These are phyloP conservation scores for Hydrozoanthus tunicans DNA, from an alignment of 64 coral and sea anemone genomes.

Conservation along the genomic window DNA sequence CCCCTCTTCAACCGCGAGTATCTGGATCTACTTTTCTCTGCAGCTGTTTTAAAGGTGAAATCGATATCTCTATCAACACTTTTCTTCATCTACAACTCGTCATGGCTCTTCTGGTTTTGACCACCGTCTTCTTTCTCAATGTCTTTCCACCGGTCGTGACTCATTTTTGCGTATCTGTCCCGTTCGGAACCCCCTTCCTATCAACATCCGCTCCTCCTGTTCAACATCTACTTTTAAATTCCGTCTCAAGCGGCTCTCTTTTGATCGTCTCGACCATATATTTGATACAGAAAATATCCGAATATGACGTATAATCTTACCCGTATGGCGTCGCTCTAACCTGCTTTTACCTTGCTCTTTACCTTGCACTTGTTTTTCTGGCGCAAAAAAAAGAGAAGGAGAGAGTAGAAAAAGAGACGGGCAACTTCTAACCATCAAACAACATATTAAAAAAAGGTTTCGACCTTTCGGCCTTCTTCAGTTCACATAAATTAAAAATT, in stretches of 20 bases:
- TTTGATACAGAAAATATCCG: constrained; percentile 42
- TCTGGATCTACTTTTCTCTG: constrained; percentile 57
- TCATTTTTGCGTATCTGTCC: constrained; percentile 40
- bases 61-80: constrained; percentile 20
- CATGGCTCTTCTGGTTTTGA: constrained; percentile 17
- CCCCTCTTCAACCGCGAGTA: constrained; percentile 57
- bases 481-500: no score
- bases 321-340: constrained; percentile 18
- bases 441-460: no score
- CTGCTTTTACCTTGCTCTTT: constrained; percentile 12
- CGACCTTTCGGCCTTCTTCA: no score
- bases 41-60: constrained; percentile 45
- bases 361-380: no score
- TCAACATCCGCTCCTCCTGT: background rate
- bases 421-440: no score
- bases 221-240: constrained; percentile 6
- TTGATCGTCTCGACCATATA: background rate
- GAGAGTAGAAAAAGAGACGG: no score
- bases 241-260: background rate
- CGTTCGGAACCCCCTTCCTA: constrained; percentile 32
- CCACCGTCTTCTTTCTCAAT: background rate
- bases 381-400: no score
- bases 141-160: constrained; percentile 15
- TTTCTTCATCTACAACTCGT: constrained; percentile 37
- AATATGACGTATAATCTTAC: constrained; percentile 33